phyloP scores from a whole-genome alignment of 2,797 vertebrate species.

The Schizothorax lantsangensis region DNA sequence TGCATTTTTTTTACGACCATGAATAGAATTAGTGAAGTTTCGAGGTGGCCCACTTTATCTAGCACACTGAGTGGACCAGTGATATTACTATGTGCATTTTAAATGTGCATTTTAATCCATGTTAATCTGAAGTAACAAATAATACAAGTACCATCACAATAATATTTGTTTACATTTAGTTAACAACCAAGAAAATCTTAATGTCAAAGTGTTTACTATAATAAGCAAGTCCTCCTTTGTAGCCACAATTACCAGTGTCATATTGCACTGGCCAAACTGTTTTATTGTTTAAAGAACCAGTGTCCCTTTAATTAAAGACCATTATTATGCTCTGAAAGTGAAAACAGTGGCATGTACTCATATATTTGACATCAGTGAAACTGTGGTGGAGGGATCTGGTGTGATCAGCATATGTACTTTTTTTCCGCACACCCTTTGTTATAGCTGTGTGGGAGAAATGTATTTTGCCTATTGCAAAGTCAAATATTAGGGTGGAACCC shows the following conservation, averaged over 20 bases:
- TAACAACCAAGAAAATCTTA: no score
- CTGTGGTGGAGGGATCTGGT: not conserved
- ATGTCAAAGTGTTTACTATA: not conserved
- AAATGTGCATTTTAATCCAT: no score
- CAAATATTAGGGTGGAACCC: slow-evolving; percentile 10
- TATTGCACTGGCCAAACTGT: not conserved
- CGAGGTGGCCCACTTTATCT: no score
- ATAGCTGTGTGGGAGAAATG: not conserved
- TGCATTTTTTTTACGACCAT: not conserved
- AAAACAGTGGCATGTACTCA: not conserved
- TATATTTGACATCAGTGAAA: not conserved
- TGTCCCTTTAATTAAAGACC: not conserved
- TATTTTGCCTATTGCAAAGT: not conserved
- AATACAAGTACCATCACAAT: no score
- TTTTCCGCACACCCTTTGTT: not conserved
- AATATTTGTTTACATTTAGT: not conserved
- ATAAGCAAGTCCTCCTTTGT: not conserved
- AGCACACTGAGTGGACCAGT: no score
- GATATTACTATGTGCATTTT: no score
- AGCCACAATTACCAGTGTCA: not conserved
- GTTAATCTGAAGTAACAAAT: no score
- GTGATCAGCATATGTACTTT: not conserved
- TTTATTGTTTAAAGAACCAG: not conserved
- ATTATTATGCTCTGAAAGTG: not conserved
- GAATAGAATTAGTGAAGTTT: not conserved